Conservation (phyloP, 2,888 invertebrate genomes). For the Caenorhabditis plicata region DNA sequence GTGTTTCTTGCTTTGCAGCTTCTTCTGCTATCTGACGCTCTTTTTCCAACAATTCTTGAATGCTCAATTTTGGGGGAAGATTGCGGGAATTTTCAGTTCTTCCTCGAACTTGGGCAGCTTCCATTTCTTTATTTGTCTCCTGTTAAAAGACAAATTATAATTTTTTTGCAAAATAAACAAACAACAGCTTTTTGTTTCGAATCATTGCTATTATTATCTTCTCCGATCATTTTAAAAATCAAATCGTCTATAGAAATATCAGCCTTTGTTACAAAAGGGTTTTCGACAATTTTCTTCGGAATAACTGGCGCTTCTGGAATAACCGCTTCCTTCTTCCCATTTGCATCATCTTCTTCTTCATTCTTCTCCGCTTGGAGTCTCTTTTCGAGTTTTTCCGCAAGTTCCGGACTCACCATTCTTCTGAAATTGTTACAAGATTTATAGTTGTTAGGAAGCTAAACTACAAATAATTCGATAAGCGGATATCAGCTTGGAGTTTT, state of each 20-base stretch:
- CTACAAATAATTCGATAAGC: too few relatives aligned
- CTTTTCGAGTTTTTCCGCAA: constrained; percentile 38
- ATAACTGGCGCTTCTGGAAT: constrained; percentile 35
- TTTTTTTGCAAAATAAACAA: constrained; percentile 9
- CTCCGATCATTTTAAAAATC: constrained; percentile 39
- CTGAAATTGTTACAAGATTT: too few relatives aligned
- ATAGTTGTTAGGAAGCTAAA: too few relatives aligned
- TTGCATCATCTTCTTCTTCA: constrained; percentile 10
- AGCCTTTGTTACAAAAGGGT: constrained; percentile 33
- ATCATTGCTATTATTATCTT: constrained; percentile 44
- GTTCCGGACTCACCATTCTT: constrained; percentile 30
- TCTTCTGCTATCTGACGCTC: constrained; percentile 8
- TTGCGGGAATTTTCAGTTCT: constrained; percentile 17
- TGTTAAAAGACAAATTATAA: too few relatives aligned
- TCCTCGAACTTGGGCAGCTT: too few relatives aligned
- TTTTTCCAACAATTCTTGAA: constrained; percentile 30
- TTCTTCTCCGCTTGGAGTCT: too few relatives aligned
- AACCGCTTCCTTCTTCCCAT: background rate
- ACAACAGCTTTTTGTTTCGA: background rate
- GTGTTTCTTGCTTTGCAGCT: constrained; percentile 17
- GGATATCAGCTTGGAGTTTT: too few relatives aligned
- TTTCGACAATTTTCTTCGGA: constrained; percentile 36
- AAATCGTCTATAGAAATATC: constrained; percentile 45
- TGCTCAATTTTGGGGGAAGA: constrained; percentile 35
- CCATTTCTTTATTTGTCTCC: too few relatives aligned